Conservation (phyloP, 1,140 invertebrate genomes). For the Helicoverpa armigera region DNA sequence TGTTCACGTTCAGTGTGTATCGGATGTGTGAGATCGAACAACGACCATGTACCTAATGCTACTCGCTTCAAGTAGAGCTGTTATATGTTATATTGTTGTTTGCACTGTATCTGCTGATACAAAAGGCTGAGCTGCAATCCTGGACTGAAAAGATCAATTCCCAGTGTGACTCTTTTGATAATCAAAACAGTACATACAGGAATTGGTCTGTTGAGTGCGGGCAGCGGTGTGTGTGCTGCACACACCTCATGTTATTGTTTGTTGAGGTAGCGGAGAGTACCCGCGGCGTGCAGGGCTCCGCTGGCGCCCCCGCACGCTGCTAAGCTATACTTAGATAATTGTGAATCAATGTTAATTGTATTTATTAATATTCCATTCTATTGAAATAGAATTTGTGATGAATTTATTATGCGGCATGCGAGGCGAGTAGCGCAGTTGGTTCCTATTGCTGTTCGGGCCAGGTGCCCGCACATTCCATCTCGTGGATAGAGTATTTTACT, state of each 20-base stretch:
- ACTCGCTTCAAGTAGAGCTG: conserved; percentile 80
- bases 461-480: conserved; percentile 81
- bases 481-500: conserved; percentile 81
- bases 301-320: conserved; percentile 40
- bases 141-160: conserved; percentile 46
- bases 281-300: conserved; percentile 30
- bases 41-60: conserved; percentile 76
- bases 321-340: conserved; percentile 63
- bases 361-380: conserved; percentile 79
- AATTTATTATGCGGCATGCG: conserved; percentile 69
- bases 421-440: conserved; percentile 73
- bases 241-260: conserved; percentile 79
- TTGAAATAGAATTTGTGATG: conserved; percentile 76
- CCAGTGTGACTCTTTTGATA: conserved; percentile 50
- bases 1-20: conserved; percentile 72
- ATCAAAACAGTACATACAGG: conserved; percentile 50
- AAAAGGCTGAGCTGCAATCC: conserved; percentile 57
- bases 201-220: conserved; percentile 45
- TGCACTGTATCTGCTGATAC: conserved; percentile 69
- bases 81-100: conserved; percentile 78
- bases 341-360: conserved; percentile 81
- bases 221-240: conserved; percentile 59
- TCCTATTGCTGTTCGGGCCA: conserved; percentile 73
- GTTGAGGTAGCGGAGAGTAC: conserved; percentile 71
- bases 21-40: conserved; percentile 70